Conservation (phyloP, 2,888 invertebrate species). For the Phyto melanocephala region DNA sequence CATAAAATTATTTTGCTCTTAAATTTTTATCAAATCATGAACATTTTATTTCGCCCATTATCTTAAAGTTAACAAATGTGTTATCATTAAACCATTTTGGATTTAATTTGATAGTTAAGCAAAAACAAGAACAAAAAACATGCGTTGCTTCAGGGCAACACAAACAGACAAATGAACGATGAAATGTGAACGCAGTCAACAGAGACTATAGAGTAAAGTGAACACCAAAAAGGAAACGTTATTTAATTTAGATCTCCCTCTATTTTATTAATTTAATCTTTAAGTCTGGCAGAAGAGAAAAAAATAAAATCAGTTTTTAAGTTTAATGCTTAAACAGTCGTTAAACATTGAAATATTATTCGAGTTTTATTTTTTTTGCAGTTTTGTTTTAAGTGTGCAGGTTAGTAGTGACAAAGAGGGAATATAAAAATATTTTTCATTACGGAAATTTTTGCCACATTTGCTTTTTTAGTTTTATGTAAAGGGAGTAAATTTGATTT, state of each 20-base stretch:
- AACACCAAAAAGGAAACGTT: constrained; percentile 13
- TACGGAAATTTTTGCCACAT: too few relatives aligned
- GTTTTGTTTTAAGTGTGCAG: not conserved
- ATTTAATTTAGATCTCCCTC: constrained; percentile 49
- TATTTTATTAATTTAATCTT: constrained; percentile 50
- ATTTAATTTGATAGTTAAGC: constrained; percentile 38
- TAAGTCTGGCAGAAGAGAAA: constrained; percentile 28
- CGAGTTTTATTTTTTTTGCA: not conserved
- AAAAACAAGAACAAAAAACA: not conserved
- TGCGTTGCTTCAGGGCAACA: constrained; percentile 24
- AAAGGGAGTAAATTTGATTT: too few relatives aligned
- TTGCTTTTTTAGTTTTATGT: too few relatives aligned
- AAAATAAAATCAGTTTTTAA: constrained; percentile 28
- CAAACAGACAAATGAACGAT: constrained; percentile 25
- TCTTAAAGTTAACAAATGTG: constrained; percentile 31
- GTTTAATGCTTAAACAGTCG: constrained; percentile 40
- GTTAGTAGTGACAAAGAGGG: not conserved
- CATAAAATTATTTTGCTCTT: not conserved
- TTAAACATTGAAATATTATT: constrained; percentile 31
- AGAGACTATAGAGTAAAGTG: not conserved
- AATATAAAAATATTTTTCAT: too few relatives aligned
- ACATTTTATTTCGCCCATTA: constrained; percentile 9
- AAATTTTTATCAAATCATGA: not conserved
- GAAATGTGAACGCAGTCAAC: not conserved
- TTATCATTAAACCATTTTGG: constrained; percentile 39